Evolutionary conservation across 1,140 invertebrate genomes (phyloP), one percentile per base, ranked within the genome.

Genomic region (Lepidurus apus): DNA sequence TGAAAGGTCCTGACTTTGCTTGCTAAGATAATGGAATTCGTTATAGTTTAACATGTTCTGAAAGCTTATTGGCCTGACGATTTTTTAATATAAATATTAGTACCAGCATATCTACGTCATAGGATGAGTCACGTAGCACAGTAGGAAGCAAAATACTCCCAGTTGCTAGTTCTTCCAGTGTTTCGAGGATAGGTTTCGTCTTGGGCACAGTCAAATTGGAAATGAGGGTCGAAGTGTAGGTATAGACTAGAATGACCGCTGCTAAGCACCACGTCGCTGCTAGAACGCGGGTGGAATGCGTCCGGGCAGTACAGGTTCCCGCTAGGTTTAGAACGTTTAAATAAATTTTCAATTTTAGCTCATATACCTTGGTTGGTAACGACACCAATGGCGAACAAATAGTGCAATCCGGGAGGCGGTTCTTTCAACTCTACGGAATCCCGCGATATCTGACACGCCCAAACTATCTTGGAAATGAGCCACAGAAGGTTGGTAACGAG

Each of bases 141-240:
- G 21, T 65, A 7, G 53, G 53, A 65, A 65, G 53, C 13, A 65
- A 65, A 21, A 65, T 65, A 7, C 13, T 65, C 6, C 53, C 53
- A 65, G 53, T 65, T n/a, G 76, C 76, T 65, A 77, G 65, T 53
- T 47, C 44, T 53, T 77, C 26, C 10, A 77, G 10, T n/a, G 76
- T 77, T 26, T 21, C 65, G n/a, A 77, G 45, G 6, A 77, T 42
- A n/a, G 76, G 76, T 5, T 53, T 34, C 24, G 42, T 47, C 24
- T 8, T 77, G 3, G 76, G 76, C 4, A 65, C 45, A 24, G 65
- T 77, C 76, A 77, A 26, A 24, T 77, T 53, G 17, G 76, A 77
- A 1, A 45, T 34, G 9, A 77, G 21, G 8, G 44, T 53, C 17
- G 44, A 53, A 9, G 76, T 77, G 44, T 77, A 77, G 7, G 43